These are phyloP conservation scores for Helicolenus hilgendorfi DNA, from an alignment of 2,797 vertebrate genomes.

Conservation along the genomic window DNA sequence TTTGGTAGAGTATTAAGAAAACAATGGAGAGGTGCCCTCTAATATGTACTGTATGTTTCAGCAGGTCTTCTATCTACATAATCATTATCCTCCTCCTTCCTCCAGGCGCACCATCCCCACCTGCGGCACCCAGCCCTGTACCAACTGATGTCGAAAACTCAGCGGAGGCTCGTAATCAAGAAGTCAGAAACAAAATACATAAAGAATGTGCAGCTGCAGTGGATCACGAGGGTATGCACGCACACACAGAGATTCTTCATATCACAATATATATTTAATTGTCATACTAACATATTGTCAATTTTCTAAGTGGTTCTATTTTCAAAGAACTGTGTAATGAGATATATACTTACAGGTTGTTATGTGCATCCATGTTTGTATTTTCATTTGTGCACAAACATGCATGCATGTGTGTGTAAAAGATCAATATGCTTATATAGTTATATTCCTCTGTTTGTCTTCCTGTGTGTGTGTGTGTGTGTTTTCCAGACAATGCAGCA, in stretches of 20 bases:
- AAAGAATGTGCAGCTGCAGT: conserved; percentile 90
- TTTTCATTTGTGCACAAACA: neutral
- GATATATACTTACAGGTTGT: neutral
- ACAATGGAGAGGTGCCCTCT: neutral
- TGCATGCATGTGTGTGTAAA: neutral
- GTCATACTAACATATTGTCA: neutral
- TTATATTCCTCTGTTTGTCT: conserved; percentile 21
- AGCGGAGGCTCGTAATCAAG: conserved; percentile 70
- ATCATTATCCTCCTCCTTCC: neutral
- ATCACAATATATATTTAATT: neutral
- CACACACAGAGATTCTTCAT: neutral
- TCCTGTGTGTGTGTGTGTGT: conserved; percentile 9
- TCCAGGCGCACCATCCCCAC: conserved; percentile 53
- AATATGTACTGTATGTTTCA: neutral
- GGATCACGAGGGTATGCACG: conserved; percentile 90
- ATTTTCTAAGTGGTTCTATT: neutral
- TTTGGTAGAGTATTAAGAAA: neutral
- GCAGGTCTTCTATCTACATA: neutral
- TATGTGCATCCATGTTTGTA: neutral
- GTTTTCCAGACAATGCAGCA: conserved; percentile 85
- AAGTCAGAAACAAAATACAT: conserved; percentile 86
- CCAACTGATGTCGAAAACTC: conserved; percentile 73
- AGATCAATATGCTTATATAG: conserved; percentile 8
- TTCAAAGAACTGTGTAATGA: neutral
- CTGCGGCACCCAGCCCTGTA: conserved; percentile 32